A percentile compares a stretch with the other conserved stretches of the same genome.
These are phyloP conservation scores for Branchipolynoe longqiensis DNA, from an alignment of 2,888 invertebrate genomes.

Conservation along the genomic window DNA sequence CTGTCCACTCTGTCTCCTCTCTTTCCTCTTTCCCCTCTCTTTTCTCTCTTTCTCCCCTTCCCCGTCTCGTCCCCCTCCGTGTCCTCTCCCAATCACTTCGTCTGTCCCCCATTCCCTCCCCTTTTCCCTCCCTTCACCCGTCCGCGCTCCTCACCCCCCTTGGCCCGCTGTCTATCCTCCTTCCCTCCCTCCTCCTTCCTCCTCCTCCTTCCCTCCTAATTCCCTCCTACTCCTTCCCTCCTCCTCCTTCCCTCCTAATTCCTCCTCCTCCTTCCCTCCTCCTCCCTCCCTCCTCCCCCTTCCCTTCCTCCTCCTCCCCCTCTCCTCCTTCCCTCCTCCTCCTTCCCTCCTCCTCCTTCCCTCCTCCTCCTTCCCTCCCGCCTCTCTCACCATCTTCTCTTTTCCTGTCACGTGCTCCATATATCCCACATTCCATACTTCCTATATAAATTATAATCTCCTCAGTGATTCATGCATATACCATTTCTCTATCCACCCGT, in stretches of 20 bases:
- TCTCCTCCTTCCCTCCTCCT: background rate
- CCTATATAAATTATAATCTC: too few species aligned
- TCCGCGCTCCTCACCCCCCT: too few species aligned
- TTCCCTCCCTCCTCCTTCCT: background rate
- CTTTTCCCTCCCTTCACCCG: background rate
- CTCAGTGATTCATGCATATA: too few species aligned
- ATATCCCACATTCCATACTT: too few species aligned
- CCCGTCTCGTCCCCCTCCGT: background rate
- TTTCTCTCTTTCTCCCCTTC: background rate
- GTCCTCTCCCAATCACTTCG: background rate
- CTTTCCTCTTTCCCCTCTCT: background rate
- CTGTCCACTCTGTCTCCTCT: background rate
- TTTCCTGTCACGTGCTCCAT: too few species aligned
- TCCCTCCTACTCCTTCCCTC: background rate
- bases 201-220: background rate
- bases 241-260: background rate
- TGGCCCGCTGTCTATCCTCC: background rate
- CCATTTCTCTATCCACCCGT: too few species aligned
- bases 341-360: background rate
- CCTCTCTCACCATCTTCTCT: too few species aligned
- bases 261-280: background rate
- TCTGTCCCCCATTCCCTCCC: background rate
- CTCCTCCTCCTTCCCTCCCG: background rate
- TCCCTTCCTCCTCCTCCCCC: conserved; percentile 5
- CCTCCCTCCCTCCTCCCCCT: background rate